Base-by-base conservation (phyloP, 2,113 vertebrate genomes). In the Puntigrus tetrazona region DNA sequence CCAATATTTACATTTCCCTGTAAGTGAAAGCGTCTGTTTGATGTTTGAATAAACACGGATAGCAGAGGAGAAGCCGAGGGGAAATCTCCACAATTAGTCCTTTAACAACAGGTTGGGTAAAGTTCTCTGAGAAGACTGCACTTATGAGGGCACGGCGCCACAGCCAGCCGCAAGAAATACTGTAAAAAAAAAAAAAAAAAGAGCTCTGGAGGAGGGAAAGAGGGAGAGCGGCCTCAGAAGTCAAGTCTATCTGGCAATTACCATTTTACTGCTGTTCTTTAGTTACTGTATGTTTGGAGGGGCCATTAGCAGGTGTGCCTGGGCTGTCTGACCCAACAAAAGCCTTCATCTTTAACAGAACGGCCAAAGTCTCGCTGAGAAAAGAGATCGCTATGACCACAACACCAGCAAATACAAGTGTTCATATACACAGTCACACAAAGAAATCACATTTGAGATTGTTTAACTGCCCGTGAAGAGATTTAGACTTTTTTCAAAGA, bases 51-150 rank as follows among this genome's bases (percentile, higher is more conserved):
- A 63, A 50, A 69, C 25, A 95, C 92, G 77, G 82, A 74, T 83
- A 25, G 61, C 65, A 75, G 87, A 36, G 65, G 89, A 86, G 91
- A 85, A 90, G 86, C 38, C 20, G 61, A 95, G 95, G 94, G 96
- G 95, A 95, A 97, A 97, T 97, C 95, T 97, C 94, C 94, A 97
- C 97, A 98, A 98, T 98, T 97, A 98, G 96, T 92, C 94, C 95
- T 94, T 89, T 91, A 97, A 96, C 96, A 95, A 96, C 94, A 94
- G 96, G 94, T 94, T 96, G 94, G 94, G 95, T 94, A 94, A 92
- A 94, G 93, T 93, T 93, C 93, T 95, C 93, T 92, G 94, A 94
- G 94, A 95, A 95, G 96, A 95, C 95, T 90, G 95, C 94, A 95
- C 95, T 96, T 95, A 94, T 92, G 92, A 95, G 94, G 94, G 94